phyloP scores from a whole-genome alignment of 2,797 vertebrate genomes.

The Otolemur crassicaudatus region DNA sequence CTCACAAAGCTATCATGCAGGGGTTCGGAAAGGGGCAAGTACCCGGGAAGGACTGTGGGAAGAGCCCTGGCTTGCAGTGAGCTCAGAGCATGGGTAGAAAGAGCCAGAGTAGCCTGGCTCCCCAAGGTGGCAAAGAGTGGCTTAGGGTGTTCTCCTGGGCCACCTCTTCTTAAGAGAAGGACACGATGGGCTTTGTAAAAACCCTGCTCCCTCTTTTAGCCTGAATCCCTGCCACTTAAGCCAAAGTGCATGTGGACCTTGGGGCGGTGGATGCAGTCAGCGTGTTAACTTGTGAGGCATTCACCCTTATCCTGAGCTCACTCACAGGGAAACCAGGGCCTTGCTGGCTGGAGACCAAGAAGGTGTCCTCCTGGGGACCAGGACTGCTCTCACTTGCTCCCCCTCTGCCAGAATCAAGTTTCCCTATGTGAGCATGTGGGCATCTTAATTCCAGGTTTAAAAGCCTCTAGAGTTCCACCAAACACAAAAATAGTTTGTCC shows the following conservation, averaged over 20 bases:
- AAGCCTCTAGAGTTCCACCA: not conserved
- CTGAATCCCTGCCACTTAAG: not conserved
- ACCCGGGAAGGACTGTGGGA: not conserved
- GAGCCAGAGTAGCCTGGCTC: too few relatives aligned
- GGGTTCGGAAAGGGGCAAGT: accelerated
- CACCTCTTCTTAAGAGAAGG: not conserved
- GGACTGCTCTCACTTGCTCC: not conserved
- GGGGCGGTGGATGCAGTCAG: not conserved
- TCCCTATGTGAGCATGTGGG: accelerated
- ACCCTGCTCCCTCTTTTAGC: not conserved
- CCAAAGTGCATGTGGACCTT: not conserved
- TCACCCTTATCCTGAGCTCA: not conserved
- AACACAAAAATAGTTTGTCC: not conserved
- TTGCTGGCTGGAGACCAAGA: not conserved
- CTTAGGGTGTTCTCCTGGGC: not conserved
- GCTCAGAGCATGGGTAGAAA: not conserved
- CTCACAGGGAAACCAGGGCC: not conserved
- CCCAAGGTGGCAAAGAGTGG: not conserved
- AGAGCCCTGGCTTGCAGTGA: accelerated
- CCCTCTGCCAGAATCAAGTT: not conserved
- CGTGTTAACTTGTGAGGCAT: accelerated
- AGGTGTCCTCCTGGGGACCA: not conserved
- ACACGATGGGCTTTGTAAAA: not conserved
- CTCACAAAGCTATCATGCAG: too few relatives aligned
- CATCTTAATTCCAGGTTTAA: not conserved